A percentile compares a stretch with the other conserved stretches of the same genome.
Evolutionary conservation across 2,113 vertebrate genomes (phyloP).

Genomic region (Pagrus major): DNA sequence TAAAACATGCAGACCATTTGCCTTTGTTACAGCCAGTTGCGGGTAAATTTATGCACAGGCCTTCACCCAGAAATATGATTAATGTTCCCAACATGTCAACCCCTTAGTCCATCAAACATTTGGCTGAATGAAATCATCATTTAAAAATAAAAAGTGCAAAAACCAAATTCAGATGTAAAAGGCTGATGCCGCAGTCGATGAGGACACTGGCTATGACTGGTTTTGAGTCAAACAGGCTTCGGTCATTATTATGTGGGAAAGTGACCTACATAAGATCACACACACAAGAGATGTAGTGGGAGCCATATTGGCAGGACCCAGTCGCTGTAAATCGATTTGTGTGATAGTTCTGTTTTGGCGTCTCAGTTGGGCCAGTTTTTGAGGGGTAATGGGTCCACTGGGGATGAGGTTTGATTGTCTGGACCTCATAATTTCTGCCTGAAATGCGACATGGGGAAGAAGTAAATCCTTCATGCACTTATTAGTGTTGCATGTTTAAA

Average conservation of each 20-base stretch:
- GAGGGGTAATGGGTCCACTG: slow-evolving; percentile 23
- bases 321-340: slow-evolving; percentile 27
- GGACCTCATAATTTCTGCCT: slow-evolving; percentile 25
- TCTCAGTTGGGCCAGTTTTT: not conserved
- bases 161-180: not conserved
- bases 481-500: not conserved
- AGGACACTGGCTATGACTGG: slow-evolving; percentile 1
- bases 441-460: not conserved
- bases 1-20: slow-evolving; percentile 1
- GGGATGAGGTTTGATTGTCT: slow-evolving; percentile 33
- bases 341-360: slow-evolving; percentile 20
- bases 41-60: not conserved
- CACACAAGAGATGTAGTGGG: slow-evolving; percentile 1
- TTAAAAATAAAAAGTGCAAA: not conserved
- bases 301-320: slow-evolving; percentile 10
- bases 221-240: slow-evolving; percentile 28
- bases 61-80: not conserved
- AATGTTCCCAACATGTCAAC: not conserved
- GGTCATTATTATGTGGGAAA: slow-evolving; percentile 45
- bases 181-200: not conserved
- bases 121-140: not conserved
- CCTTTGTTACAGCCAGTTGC: not conserved
- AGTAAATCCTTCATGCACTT: not conserved
- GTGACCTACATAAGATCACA: slow-evolving; percentile 47
- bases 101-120: not conserved